Conservation (phyloP, 2,888 invertebrate species). For the Chloroclysta siterata region DNA sequence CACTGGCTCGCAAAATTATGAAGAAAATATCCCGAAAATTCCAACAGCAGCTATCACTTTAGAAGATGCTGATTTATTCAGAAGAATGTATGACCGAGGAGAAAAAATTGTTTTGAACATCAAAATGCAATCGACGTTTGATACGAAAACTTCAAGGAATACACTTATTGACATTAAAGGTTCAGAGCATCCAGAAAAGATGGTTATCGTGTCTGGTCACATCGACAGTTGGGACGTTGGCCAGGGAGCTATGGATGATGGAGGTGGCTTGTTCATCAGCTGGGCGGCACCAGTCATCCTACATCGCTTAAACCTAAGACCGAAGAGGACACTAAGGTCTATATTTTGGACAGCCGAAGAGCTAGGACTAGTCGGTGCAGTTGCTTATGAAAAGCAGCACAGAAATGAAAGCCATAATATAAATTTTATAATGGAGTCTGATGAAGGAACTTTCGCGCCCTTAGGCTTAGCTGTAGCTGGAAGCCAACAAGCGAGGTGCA, state of each 20-base stretch:
- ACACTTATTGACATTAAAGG: slow-evolving; percentile 89
- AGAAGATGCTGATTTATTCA: slow-evolving; percentile 91
- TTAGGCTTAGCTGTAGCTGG: slow-evolving; percentile 89
- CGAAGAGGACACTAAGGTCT: slow-evolving; percentile 89
- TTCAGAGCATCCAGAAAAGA: slow-evolving; percentile 63
- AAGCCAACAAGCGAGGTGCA: slow-evolving; percentile 85
- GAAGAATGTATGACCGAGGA: slow-evolving; percentile 86
- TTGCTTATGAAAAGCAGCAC: slow-evolving; percentile 86
- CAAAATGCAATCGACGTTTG: slow-evolving; percentile 87
- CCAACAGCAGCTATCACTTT: slow-evolving; percentile 90
- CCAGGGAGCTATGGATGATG: slow-evolving; percentile 95
- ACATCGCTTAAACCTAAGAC: slow-evolving; percentile 86
- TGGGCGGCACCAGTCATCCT: slow-evolving; percentile 90
- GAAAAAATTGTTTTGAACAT: slow-evolving; percentile 78
- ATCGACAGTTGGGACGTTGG: slow-evolving; percentile 96
- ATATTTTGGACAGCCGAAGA: slow-evolving; percentile 94
- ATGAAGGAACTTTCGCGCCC: slow-evolving; percentile 92
- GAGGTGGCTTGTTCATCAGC: slow-evolving; percentile 91
- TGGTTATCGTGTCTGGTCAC: slow-evolving; percentile 92
- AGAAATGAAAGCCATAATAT: slow-evolving; percentile 84
- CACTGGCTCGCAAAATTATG: slow-evolving; percentile 89
- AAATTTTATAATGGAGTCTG: slow-evolving; percentile 92
- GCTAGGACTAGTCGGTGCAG: slow-evolving; percentile 88
- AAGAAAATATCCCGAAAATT: slow-evolving; percentile 85
- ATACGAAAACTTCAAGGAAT: slow-evolving; percentile 88